Percentiles rank a stretch among this genome's conserved stretches.
Evolutionary conservation across 2,797 vertebrate species (phyloP).

Genomic region (Meriones psammophilus): DNA sequence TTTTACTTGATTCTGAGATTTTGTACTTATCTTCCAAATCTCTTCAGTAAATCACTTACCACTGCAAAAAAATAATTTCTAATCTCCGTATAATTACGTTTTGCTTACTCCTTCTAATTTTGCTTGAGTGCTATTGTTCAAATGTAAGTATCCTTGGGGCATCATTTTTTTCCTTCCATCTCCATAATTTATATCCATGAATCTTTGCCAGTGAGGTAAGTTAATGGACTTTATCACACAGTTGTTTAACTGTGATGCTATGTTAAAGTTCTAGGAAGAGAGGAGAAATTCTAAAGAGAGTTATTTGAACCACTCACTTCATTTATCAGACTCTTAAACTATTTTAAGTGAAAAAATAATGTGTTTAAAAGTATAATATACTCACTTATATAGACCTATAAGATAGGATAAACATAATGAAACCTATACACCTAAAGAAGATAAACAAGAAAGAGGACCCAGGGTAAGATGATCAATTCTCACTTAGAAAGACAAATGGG

Average conservation of each 20-base stretch:
- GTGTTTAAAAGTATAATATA: not conserved
- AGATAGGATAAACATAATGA: too few species aligned
- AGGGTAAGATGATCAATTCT: too few species aligned
- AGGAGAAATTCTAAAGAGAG: not conserved
- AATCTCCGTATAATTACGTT: not conserved
- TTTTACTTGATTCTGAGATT: not conserved
- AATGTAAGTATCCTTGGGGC: not conserved
- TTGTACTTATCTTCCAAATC: not conserved
- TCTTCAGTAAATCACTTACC: not conserved
- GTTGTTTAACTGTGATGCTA: not conserved
- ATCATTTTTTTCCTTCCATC: not conserved
- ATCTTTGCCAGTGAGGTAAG: not conserved
- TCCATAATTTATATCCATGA: not conserved
- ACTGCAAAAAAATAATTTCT: not conserved
- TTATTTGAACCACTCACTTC: not conserved
- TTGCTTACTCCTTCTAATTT: not conserved
- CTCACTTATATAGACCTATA: too few species aligned
- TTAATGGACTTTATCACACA: not conserved
- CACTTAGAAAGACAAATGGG: too few species aligned
- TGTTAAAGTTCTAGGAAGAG: not conserved
- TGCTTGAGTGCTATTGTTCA: too few species aligned
- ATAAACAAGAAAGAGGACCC: too few species aligned
- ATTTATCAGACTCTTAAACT: not conserved
- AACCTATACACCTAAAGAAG: too few species aligned
- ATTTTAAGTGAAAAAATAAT: not conserved